Evolutionary conservation across 2,797 vertebrate genomes (phyloP).

Genomic region (Crax fasciolata): DNA sequence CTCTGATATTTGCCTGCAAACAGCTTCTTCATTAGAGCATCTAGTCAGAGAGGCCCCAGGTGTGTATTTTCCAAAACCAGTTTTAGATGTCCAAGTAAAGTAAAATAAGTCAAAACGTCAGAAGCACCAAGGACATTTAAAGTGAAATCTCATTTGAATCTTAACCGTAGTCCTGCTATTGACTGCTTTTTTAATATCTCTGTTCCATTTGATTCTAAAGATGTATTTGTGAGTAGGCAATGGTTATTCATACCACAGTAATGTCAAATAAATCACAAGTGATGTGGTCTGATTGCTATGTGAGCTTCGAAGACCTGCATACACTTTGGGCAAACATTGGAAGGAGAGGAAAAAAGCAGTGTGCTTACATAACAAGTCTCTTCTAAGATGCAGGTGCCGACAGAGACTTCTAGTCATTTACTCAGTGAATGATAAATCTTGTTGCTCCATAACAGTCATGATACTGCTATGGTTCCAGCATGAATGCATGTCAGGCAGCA

Average conservation of each 20-base stretch:
- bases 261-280: not conserved
- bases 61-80: not conserved
- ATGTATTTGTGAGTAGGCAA: not conserved
- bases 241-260: not conserved
- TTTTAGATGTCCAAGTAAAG: not conserved
- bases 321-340: not conserved
- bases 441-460: not conserved
- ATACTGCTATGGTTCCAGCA: not conserved
- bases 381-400: not conserved
- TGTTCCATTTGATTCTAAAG: not conserved
- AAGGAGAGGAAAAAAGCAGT: not conserved
- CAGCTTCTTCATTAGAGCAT: not conserved
- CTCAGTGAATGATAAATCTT: not conserved
- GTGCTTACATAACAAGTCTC: not conserved
- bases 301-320: not conserved
- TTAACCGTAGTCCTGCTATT: not conserved
- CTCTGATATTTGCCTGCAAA: not conserved
- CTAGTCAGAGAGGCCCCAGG: not conserved
- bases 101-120: not conserved
- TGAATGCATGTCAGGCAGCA: not conserved
- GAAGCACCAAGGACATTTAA: not conserved
- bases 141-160: not conserved
- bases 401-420: not conserved
- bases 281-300: not conserved
- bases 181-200: slow-evolving; percentile 1